These are phyloP conservation scores for Andrena minutula DNA, from an alignment of 2,888 invertebrate genomes.

Conservation along the genomic window DNA sequence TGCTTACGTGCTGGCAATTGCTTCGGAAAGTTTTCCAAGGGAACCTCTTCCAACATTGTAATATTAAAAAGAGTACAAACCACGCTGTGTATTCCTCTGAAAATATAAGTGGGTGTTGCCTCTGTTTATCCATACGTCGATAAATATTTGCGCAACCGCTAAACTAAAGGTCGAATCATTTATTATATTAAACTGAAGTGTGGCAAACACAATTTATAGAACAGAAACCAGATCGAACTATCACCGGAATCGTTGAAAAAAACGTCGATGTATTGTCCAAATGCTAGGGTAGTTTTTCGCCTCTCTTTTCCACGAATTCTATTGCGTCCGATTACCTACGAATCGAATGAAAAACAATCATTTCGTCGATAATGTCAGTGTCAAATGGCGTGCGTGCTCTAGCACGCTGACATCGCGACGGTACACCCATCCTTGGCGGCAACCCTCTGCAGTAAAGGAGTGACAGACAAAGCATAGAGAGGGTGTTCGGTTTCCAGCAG, in stretches of 20 bases:
- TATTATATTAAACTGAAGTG: no score
- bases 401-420: slow-evolving; percentile 48
- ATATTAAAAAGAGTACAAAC: neutral
- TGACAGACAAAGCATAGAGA: slow-evolving; percentile 45
- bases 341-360: slow-evolving; percentile 39
- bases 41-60: slow-evolving; percentile 4
- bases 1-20: slow-evolving; percentile 32
- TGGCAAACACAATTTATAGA: neutral
- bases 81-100: neutral
- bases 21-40: slow-evolving; percentile 1
- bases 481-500: slow-evolving; percentile 36
- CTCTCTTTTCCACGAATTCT: slow-evolving; percentile 3
- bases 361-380: slow-evolving; percentile 54
- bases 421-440: slow-evolving; percentile 30
- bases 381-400: slow-evolving; percentile 42
- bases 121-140: neutral
- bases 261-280: neutral
- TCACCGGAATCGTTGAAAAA: neutral
- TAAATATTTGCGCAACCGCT: neutral
- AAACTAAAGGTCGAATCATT: neutral
- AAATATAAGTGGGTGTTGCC: neutral
- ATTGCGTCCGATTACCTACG: slow-evolving; percentile 11
- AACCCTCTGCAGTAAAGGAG: slow-evolving; percentile 17
- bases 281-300: neutral
- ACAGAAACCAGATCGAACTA: slow-evolving; percentile 5